Evolutionary conservation across 2,797 vertebrate genomes (phyloP).

Genomic region (Acipenser transmontanus): DNA sequence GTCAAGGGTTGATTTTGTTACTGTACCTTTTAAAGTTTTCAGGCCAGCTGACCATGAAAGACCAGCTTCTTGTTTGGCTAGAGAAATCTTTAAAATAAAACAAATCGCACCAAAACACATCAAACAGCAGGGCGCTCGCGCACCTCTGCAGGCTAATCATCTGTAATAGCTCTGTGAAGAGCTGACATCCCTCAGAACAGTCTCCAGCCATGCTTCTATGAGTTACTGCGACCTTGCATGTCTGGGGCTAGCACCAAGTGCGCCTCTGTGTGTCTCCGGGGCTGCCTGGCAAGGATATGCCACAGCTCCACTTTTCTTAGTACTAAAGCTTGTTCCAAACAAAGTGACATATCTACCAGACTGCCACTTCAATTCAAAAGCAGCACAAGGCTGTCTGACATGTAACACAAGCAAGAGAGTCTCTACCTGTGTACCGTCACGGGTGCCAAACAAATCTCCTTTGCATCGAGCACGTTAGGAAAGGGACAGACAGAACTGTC

Average conservation of each 20-base stretch:
- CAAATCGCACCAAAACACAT: neutral
- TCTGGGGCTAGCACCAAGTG: neutral
- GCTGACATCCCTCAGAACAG: neutral
- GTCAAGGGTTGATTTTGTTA: neutral
- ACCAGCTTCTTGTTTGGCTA: neutral
- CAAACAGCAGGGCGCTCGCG: neutral
- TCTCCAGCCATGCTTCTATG: neutral
- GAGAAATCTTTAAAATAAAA: slow-evolving; percentile 3
- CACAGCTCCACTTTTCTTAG: neutral
- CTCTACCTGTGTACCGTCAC: neutral
- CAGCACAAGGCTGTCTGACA: neutral
- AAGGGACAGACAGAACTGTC: too few relatives aligned
- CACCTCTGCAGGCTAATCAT: neutral
- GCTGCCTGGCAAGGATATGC: neutral
- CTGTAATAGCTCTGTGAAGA: neutral
- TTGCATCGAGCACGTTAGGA: neutral
- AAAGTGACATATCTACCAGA: neutral
- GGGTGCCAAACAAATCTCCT: neutral
- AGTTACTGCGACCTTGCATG: neutral
- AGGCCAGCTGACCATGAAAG: neutral
- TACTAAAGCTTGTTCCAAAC: neutral
- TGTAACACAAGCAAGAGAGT: neutral
- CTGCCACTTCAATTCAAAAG: neutral
- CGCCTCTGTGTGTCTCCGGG: neutral
- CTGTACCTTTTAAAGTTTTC: neutral